Base-by-base conservation (phyloP, 2,113 vertebrate genomes). In the Sander lucioperca region DNA sequence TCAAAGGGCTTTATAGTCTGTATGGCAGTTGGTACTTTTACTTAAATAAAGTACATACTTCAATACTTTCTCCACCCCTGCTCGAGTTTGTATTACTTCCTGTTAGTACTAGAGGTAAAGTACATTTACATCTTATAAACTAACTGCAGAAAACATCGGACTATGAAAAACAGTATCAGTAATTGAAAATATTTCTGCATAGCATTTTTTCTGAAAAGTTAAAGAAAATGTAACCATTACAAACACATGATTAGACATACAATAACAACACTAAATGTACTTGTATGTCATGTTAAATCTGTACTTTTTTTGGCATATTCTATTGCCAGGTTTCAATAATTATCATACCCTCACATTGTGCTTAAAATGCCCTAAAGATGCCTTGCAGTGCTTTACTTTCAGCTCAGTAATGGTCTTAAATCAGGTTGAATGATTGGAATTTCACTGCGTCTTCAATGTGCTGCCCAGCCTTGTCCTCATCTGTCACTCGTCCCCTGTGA, bases 381-480 rank as follows among this genome's bases (percentile, higher is more conserved):
- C 23, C 15, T 23, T 16, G 1, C 16, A 7, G 30, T 56, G 86
- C 47, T 48, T 61, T 45, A 50, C 64, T 81, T 48, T 27, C 1
- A 50, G 62, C 45, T 47, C 23, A 7, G 51, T 12, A 7, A 21
- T 77, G 14, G 8, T 75, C 30, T 36, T 79, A 48, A 78, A 62
- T 79, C n/a, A 65, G 58, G 21, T 16, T 15, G 47, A 33, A 58
- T 59, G 13, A 47, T 13, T 5, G 16, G 19, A 64, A 27, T 61
- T 13, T 47, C 54, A 54, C 48, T 79, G 58, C 45, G 14, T 81
- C 77, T 79, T 78, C 39, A 57, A 65, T 62, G 58, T 62, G 33
- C 67, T 36, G 70, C 30, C 27, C 53, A 25, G 76, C 27, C 69
- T 69, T 33, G 78, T 89, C 39, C 79, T 86, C 82, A 71, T 86